Conservation (phyloP, 2,113 vertebrate genomes). For the Gadus chalcogrammus region DNA sequence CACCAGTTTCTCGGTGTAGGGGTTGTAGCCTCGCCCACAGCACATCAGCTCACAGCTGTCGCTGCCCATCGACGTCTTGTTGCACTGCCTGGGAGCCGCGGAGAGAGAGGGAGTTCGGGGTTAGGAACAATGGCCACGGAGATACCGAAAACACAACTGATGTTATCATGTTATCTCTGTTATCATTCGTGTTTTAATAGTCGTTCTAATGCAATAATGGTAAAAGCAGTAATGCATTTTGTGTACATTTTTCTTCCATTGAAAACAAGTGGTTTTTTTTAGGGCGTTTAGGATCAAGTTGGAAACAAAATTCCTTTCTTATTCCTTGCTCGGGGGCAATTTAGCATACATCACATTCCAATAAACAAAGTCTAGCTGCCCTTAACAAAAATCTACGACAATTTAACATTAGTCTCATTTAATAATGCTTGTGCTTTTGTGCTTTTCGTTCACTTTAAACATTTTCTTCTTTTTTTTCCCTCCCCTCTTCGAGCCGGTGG, state of each 20-base stretch:
- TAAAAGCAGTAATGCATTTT: no score
- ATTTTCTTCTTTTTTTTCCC: conserved; percentile 20
- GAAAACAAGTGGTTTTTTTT: no score
- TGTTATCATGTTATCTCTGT: no score
- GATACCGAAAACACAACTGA: no score
- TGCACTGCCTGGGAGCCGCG: conserved; percentile 84
- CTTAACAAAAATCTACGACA: neutral
- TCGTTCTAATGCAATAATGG: no score
- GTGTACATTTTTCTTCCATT: no score
- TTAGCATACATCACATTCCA: no score
- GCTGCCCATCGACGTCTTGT: conserved; percentile 93
- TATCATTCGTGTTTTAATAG: no score
- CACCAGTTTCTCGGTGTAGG: conserved; percentile 92
- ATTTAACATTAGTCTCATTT: conserved; percentile 36
- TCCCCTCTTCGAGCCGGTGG: conserved; percentile 5
- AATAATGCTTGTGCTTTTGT: conserved; percentile 43
- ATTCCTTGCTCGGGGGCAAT: no score
- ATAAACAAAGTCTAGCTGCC: no score
- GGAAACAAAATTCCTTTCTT: no score
- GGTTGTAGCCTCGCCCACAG: conserved; percentile 97
- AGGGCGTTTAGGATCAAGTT: no score
- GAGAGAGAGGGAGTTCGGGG: neutral
- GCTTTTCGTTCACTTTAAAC: conserved; percentile 48
- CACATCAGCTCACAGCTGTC: conserved; percentile 99
- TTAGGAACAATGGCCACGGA: neutral